Conservation (phyloP, 92 coral and sea anemone genomes). For the Siderastrea siderea region DNA sequence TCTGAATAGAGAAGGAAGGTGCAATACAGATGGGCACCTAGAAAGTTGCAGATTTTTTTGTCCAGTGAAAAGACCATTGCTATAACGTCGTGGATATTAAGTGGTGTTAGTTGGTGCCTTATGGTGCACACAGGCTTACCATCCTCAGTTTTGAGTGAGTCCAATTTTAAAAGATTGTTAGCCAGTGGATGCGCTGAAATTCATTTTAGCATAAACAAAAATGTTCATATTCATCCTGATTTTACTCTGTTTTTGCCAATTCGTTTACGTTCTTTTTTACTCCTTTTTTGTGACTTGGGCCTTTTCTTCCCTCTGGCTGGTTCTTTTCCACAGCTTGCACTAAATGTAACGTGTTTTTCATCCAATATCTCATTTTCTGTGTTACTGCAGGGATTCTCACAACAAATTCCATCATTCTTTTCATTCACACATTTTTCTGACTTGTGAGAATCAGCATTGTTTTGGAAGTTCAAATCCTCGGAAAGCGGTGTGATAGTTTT, state of each 20-base stretch:
- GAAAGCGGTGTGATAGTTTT: not conserved
- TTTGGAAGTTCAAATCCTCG: not conserved
- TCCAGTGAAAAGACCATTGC: too few relatives aligned
- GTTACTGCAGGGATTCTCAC: not conserved
- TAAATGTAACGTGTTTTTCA: not conserved
- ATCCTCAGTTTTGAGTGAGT: too few relatives aligned
- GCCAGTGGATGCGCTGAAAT: too few relatives aligned
- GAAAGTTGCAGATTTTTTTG: too few relatives aligned
- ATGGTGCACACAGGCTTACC: too few relatives aligned
- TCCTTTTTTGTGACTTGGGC: slow-evolving; percentile 12
- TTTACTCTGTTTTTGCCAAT: slow-evolving; percentile 6
- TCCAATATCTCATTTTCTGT: not conserved
- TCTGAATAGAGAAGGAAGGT: too few relatives aligned
- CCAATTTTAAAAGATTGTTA: too few relatives aligned
- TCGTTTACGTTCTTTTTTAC: not conserved
- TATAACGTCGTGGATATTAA: too few relatives aligned
- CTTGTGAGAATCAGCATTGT: not conserved
- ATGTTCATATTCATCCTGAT: not conserved
- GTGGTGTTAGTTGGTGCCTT: too few relatives aligned
- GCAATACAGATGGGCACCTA: too few relatives aligned
- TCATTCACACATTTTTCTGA: not conserved
- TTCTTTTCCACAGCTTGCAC: not conserved
- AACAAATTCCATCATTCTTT: not conserved
- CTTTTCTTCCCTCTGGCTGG: not conserved
- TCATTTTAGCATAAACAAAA: not conserved